Base-by-base conservation (phyloP, 2,113 vertebrate species). In the Dascyllus trimaculatus region DNA sequence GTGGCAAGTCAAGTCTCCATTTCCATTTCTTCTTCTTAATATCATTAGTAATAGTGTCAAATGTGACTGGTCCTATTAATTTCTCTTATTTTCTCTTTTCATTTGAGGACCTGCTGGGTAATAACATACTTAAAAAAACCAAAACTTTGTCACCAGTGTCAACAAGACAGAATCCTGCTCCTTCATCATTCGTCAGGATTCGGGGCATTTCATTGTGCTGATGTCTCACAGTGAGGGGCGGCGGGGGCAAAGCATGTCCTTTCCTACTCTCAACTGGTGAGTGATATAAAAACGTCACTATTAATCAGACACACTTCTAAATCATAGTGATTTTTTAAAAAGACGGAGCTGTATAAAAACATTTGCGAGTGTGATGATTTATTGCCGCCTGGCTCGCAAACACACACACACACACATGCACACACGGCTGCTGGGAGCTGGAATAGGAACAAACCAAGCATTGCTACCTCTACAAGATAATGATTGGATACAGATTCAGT, bases 401-500 rank as follows among this genome's bases (percentile, higher is more conserved):
- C 4, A 49, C 71, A 32, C 18, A 71, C 29, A 51, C 29, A 48
- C 15, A n/a, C 1, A 45, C 3, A 26, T 17, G 68, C 32, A 52
- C 25, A 45, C 14, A 19, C 1, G 1, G 43, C 18, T 46, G 25
- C 52, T n/a, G 9, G 57, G 53, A 82, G 62, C 71, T 52, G 21
- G 59, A 58, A 63, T 21, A 76, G 84, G 70, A 86, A 84, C 66
- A 80, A 85, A 84, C 64, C 63, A 77, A 80, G 51, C 60, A 63
- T 59, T 71, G 52, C 68, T 72, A 38, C 57, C 49, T 59, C 52
- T 25, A 57, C 65, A 40, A 51, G 13, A 19, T 80, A 60, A 85
- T 45, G 51, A 64, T 64, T 18, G 60, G 45, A 18, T 68, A 29
- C 72, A 77, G 75, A 85, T 82, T 87, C 68, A 80, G n/a, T 58